Conservation (phyloP, 2,797 vertebrate genomes). For the Chaetodon trifasciatus region DNA sequence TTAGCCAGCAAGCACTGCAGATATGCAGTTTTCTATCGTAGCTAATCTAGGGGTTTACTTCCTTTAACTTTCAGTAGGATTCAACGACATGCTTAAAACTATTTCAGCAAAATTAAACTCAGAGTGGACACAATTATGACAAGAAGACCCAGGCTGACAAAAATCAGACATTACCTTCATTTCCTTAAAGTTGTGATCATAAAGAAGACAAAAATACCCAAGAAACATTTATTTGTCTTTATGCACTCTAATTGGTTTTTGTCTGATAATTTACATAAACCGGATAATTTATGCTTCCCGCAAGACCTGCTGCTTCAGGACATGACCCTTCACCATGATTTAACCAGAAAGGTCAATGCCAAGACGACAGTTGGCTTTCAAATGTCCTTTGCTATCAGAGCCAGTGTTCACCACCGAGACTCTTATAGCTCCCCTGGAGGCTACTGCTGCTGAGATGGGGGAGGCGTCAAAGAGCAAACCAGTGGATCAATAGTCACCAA, state of each 20-base stretch:
- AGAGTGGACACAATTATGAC: not conserved
- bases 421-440: constrained; percentile 25
- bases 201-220: not conserved
- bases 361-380: constrained; percentile 12
- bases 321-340: not conserved
- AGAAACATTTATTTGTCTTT: not conserved
- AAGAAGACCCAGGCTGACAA: not conserved
- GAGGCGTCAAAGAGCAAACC: constrained; percentile 23
- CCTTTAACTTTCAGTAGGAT: too few relatives aligned
- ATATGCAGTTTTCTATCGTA: too few relatives aligned
- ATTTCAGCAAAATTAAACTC: too few relatives aligned
- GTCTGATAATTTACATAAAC: not conserved
- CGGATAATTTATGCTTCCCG: constrained; percentile 5
- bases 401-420: not conserved
- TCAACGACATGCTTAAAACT: too few relatives aligned
- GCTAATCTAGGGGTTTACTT: too few relatives aligned
- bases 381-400: constrained; percentile 24
- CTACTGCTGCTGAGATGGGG: constrained; percentile 26
- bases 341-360: not conserved
- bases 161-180: not conserved
- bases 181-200: not conserved
- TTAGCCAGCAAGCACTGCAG: too few relatives aligned
- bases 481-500: constrained; percentile 61
- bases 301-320: not conserved
- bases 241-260: not conserved